Evolutionary conservation across 2,797 vertebrate species (phyloP), one percentile per base, ranked within the genome.

Genomic region (Gymnoscopelus braueri): DNA sequence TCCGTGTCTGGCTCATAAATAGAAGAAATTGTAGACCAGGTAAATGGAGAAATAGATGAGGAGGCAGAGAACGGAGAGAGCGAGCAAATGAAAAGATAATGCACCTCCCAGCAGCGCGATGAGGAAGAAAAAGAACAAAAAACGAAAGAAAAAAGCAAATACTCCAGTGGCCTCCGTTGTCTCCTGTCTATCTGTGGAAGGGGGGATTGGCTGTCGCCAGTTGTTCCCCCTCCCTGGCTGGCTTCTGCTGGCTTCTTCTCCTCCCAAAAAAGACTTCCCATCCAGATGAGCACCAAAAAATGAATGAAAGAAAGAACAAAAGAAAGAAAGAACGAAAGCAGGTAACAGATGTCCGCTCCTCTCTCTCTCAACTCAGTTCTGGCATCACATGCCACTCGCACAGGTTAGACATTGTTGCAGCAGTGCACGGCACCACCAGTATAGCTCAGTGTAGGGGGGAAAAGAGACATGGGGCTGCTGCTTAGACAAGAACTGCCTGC

Each of bases 91-190:
- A 88, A 92, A 88, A 77, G 91, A 87, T 62, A 93, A 84, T 87
- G 92, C 91, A 80, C 91, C 94, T 91, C 93, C 93, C 88, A 93
- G 90, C 84, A 92, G 83, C 84, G 88, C 91, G 82, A 94, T 93
- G 90, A 94, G 91, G 83, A 93, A 92, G 87, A 93, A 93, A 88
- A 93, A 94, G 90, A 93, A 94, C 82, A 93, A 89, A 91, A 92
- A 93, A 81, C 90, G 91, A 88, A 93, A 93, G 85, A 93, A 85
- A 91, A 93, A 93, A 75, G 90, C 92, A 83, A 94, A 93, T 91
- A 93, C 84, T 93, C 92, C 91, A 77, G 91, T 88, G 89, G 90
- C 89, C 89, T 93, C 93, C 92, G 90, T 93, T 71, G 86, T 91
- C 88, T 89, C 88, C 87, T 87, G 86, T 90, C 88, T 88, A 63